Evolutionary conservation across 2,797 vertebrate species (phyloP).

Genomic region (Ptychobarbus kaznakovi): DNA sequence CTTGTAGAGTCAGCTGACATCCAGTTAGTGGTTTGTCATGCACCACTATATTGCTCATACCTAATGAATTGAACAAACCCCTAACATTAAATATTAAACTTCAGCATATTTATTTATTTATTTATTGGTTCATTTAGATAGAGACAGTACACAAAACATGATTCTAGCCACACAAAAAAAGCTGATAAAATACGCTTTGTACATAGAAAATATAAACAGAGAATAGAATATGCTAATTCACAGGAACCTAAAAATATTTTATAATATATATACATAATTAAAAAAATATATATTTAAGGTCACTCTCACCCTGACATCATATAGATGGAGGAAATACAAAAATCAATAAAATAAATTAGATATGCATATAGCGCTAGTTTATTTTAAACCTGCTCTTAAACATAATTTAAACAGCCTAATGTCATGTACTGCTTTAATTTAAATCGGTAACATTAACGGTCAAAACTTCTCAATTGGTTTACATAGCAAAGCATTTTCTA

Average conservation of each 20-base stretch:
- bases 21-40: background rate
- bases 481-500: background rate
- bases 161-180: background rate
- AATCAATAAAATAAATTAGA: too few species aligned
- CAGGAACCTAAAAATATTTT: background rate
- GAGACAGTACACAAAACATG: background rate
- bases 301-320: too few species aligned
- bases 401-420: background rate
- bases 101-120: background rate
- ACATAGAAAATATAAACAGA: background rate
- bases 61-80: background rate
- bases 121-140: background rate
- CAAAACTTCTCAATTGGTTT: too few species aligned
- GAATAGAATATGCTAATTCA: background rate
- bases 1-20: background rate
- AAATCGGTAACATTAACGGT: background rate
- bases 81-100: background rate
- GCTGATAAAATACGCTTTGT: background rate
- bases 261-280: background rate
- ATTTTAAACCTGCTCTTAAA: too few species aligned
- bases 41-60: background rate
- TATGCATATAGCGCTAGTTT: too few species aligned
- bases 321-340: too few species aligned
- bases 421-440: background rate
- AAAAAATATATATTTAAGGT: background rate